Conservation (phyloP, 1,140 invertebrate genomes). For the Heliothis subflexa region DNA sequence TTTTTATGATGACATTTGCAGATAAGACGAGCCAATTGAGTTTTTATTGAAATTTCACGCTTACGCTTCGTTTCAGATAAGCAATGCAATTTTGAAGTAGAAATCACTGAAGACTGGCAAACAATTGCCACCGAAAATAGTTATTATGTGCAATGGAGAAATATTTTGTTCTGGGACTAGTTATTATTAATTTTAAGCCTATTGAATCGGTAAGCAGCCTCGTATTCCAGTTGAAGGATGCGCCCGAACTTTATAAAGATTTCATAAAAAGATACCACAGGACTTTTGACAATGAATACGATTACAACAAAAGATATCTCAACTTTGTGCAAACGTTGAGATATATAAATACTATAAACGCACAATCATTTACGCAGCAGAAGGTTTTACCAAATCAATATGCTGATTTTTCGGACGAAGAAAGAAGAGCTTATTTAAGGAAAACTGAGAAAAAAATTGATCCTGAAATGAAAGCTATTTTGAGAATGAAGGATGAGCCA, state of each 20-base stretch:
- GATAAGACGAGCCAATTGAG: slow-evolving; percentile 32
- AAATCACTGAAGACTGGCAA: not conserved
- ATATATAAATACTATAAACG: slow-evolving; percentile 49
- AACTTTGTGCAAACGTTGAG: slow-evolving; percentile 49
- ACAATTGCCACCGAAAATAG: not conserved
- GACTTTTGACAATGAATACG: slow-evolving; percentile 36
- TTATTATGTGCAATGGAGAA: slow-evolving; percentile 19
- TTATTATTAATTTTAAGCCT: not conserved
- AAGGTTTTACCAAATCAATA: slow-evolving; percentile 48
- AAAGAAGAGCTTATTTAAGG: slow-evolving; percentile 17
- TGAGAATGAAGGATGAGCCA: not conserved
- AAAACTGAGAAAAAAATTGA: slow-evolving; percentile 31
- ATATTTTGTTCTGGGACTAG: not conserved
- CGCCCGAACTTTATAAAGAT: slow-evolving; percentile 32
- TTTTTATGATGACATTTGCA: slow-evolving; percentile 38
- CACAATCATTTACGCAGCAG: not conserved
- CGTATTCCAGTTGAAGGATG: slow-evolving; percentile 46
- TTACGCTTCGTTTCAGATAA: slow-evolving; percentile 2
- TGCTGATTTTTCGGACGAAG: slow-evolving; percentile 43
- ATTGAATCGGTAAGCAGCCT: not conserved
- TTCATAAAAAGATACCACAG: slow-evolving; percentile 44
- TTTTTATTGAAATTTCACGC: slow-evolving; percentile 48
- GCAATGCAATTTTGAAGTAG: not conserved
- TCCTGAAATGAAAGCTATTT: slow-evolving; percentile 8
- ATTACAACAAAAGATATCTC: slow-evolving; percentile 43